Base-by-base conservation (phyloP, 2,888 invertebrate genomes). In the Matsumyia berberina region DNA sequence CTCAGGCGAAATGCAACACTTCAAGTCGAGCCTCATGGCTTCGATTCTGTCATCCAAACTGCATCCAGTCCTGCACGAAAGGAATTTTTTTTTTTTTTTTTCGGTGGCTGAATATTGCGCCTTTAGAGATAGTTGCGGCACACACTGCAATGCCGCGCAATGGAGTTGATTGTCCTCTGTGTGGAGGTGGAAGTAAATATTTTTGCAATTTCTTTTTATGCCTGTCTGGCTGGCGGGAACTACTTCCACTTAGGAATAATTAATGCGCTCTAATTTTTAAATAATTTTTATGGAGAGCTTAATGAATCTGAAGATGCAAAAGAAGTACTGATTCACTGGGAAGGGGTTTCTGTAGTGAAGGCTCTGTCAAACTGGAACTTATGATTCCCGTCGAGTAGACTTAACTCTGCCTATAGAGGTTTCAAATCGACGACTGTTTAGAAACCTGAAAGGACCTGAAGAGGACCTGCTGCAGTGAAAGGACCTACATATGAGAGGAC, bases 171-270 rank as follows among this genome's bases (percentile, higher is more conserved):
- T 82, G 77, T 82, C 77, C 67, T 24, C 24, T 82, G 29, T 72
- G 60, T 24, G 66, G 66, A 53, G 64, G 67, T 72, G 66, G 53
- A 46, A 55, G 77, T 72, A 57, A 62, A 58, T 39, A 70, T 58
- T 76, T 53, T 24, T 24, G 1, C 24, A 3, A 24, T 31, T 33
- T n/a, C 39, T 62, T 46, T 69, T 19, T 64, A n/a, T n/a, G n/a
- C n/a, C 57, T 72, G 77, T 58, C 77, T 82, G 82, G 35, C 24
- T 51, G 17, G 35, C 46, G 55, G 55, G 29, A 44, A 44, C 72
- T 60, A 35, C 46, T 72, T 72, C 77, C 77, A 60, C 77, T 82
- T 82, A 42, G 46, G 60, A 77, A 82, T 77, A 72, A 77, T 82
- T 72, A 72, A 72, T 76, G 66, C n/a, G n/a, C 60, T 77, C 39